phyloP scores from a whole-genome alignment of 2,113 vertebrate species.

The Chaetodon trifascialis region DNA sequence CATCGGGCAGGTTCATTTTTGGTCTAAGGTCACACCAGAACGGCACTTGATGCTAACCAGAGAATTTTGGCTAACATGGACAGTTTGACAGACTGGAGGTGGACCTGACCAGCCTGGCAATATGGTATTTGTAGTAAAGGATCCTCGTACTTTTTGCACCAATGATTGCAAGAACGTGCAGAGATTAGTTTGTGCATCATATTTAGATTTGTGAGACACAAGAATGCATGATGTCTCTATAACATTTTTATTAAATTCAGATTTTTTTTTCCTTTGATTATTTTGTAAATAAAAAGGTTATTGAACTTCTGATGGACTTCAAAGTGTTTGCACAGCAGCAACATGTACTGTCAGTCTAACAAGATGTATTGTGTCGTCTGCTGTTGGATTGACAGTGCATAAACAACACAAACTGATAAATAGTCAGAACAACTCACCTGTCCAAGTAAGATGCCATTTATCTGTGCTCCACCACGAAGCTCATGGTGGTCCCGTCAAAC shows the following conservation, averaged over 20 bases:
- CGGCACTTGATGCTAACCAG: neutral
- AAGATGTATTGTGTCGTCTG: neutral
- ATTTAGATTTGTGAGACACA: neutral
- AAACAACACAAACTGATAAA: neutral
- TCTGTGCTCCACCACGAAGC: constrained; percentile 97
- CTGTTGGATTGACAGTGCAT: neutral
- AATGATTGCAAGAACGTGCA: neutral
- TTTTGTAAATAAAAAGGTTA: too few relatives aligned
- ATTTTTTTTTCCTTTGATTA: too few relatives aligned
- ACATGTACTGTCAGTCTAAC: neutral
- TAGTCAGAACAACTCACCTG: constrained; percentile 44
- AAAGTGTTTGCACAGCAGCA: too few relatives aligned
- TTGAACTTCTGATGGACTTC: too few relatives aligned
- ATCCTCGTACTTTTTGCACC: neutral
- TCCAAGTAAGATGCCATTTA: constrained; percentile 70
- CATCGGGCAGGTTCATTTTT: too few relatives aligned
- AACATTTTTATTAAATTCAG: neutral
- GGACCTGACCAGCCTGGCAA: neutral
- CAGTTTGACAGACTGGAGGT: neutral
- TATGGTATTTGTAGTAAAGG: neutral
- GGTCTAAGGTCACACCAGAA: neutral
- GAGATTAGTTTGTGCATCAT: neutral
- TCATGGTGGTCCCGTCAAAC: constrained; percentile 98
- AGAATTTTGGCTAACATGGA: neutral
- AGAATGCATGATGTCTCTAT: neutral